Percentiles rank a stretch among this genome's conserved stretches.
phyloP scores from a whole-genome alignment of 2,888 invertebrate species.

The Hartigia nigra region DNA sequence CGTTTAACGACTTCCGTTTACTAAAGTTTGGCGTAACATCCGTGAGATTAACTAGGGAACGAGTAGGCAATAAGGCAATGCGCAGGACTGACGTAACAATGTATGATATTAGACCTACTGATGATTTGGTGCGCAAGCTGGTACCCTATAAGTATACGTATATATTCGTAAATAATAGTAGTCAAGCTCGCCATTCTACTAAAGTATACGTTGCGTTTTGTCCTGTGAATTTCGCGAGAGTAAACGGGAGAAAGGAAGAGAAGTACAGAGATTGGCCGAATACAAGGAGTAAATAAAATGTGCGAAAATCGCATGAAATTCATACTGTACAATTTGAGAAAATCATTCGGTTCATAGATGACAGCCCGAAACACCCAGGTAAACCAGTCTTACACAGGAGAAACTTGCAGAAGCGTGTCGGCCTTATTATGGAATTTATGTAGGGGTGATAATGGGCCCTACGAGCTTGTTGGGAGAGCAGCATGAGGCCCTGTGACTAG shows the following conservation, averaged over 20 bases:
- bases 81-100: not conserved
- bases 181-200: too few species aligned
- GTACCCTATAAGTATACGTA: too few species aligned
- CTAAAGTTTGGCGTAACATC: not conserved
- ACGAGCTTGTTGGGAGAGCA: not conserved
- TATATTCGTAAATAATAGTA: too few species aligned
- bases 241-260: too few species aligned
- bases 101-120: not conserved
- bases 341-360: not conserved
- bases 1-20: not conserved
- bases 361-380: not conserved
- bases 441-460: not conserved
- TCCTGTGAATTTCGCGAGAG: too few species aligned
- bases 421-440: not conserved
- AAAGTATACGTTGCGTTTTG: too few species aligned
- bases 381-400: not conserved
- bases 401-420: not conserved
- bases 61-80: not conserved
- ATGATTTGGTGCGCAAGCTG: too few species aligned
- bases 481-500: not conserved
- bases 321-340: not conserved
- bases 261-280: too few species aligned
- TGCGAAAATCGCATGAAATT: too few species aligned
- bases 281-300: too few species aligned
- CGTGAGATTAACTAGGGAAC: not conserved